Conservation (phyloP, 2,113 vertebrate species). For the Bettongia penicillata region DNA sequence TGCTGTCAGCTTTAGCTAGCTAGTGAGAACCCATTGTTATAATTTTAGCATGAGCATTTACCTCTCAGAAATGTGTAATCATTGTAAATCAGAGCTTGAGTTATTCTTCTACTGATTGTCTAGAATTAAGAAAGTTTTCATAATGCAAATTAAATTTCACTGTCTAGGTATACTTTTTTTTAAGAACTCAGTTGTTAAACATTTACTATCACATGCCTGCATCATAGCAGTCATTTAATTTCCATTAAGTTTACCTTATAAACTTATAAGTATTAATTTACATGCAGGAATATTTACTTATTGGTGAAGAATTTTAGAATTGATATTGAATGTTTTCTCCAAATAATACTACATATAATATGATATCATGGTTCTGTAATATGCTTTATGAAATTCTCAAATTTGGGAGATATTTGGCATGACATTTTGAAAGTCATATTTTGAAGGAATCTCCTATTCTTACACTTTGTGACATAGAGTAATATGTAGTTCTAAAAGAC, state of each 20-base stretch:
- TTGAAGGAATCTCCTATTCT: constrained; percentile 33
- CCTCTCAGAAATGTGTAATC: background rate
- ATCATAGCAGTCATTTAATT: background rate
- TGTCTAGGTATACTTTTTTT: background rate
- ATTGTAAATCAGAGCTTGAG: background rate
- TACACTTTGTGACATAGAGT: too few species aligned
- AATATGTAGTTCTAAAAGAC: too few species aligned
- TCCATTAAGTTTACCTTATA: background rate
- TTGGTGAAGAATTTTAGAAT: constrained; percentile 53
- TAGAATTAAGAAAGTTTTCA: background rate
- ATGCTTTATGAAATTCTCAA: constrained; percentile 39
- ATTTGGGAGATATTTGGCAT: constrained; percentile 41
- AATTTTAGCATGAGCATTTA: background rate
- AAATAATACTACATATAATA: constrained; percentile 23
- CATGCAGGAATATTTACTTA: constrained; percentile 56
- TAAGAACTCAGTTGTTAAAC: background rate
- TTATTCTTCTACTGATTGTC: background rate
- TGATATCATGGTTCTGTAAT: constrained; percentile 19
- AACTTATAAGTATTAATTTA: constrained; percentile 13
- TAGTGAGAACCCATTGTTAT: background rate
- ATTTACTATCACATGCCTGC: background rate
- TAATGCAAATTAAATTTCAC: background rate
- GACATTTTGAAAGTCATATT: constrained; percentile 45
- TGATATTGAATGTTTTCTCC: constrained; percentile 53
- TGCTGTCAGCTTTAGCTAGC: background rate